Evolutionary conservation across 2,113 vertebrate genomes (phyloP), one percentile per base, ranked within the genome.

Genomic region (Stomatorhinus ivindoensis): DNA sequence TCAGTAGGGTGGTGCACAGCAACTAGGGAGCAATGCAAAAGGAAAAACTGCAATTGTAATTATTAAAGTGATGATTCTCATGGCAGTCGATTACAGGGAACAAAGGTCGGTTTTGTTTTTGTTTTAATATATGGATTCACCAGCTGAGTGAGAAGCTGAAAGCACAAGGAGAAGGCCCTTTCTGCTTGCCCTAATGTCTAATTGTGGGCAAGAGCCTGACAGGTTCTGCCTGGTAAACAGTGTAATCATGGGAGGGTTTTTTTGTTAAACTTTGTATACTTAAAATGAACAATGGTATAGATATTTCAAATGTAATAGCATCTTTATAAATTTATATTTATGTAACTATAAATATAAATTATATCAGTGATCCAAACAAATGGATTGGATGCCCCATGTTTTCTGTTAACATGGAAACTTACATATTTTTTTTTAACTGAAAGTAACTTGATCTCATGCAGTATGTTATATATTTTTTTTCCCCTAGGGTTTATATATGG

Each of bases 1-100:
- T 94, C 98, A 99, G 94, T 99, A 98, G 95, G 92, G 91, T 50
- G 73, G 84, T 89, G 73, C 84, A 91, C 92, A 90, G 92, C 19
- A 55, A 58, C 86, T 83, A 39, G 69, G 89, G 82, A 89, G 89
- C 50, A 58, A 87, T 65, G 65, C 13, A 80, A 80, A 19, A 61
- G 87, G 55, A 80, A 82, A 88, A 82, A 27, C 50, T 50, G 85
- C 89, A 87, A 76, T 42, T 50, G 48, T 90, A 48, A 86, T 76
- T 55, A 86, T 89, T 58, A 89, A 83, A 95, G 94, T 95, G 94
- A 94, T 95, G 95, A 95, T 94, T 95, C 85, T 53, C 88, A 89
- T 73, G 73, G 19, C 21, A 80, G 73, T 93, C 92, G 92, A 94
- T 94, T 92, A 92, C 86, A 86, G 93, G 93, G 92, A 94, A 93